Percentiles rank a stretch among this genome's conserved stretches.
These are phyloP conservation scores for Lobophora halterata DNA, from an alignment of 2,888 invertebrate genomes.

Conservation along the genomic window DNA sequence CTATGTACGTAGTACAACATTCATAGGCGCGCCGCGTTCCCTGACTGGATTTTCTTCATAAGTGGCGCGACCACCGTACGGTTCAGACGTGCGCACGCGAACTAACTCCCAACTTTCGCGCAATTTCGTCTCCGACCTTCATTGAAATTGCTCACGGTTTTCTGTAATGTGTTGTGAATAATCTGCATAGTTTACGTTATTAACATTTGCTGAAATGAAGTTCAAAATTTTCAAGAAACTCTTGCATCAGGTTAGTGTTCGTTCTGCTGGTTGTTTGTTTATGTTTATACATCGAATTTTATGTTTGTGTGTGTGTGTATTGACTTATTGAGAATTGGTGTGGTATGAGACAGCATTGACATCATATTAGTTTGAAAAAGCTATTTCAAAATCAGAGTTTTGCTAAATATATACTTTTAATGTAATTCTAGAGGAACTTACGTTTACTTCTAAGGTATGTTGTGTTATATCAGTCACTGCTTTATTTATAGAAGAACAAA, in stretches of 20 bases:
- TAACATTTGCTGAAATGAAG: conserved; percentile 49
- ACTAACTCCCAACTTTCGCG: conserved; percentile 26
- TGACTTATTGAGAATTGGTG: no score
- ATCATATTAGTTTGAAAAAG: background rate
- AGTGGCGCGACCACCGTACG: conserved; percentile 27
- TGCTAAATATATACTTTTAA: no score
- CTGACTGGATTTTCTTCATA: conserved; percentile 28
- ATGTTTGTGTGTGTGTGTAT: background rate
- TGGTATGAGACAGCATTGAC: background rate
- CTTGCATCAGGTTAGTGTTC: conserved; percentile 56
- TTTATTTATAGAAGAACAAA: conserved; percentile 4
- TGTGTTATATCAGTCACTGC: background rate
- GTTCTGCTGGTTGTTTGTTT: conserved; percentile 32
- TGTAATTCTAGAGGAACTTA: conserved; percentile 22
- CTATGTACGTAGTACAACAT: conserved; percentile 1
- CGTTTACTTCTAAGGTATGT: conserved; percentile 8
- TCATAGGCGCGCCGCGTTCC: background rate
- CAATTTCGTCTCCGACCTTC: conserved; percentile 45
- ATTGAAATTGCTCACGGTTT: conserved; percentile 39
- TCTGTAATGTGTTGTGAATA: conserved; percentile 45
- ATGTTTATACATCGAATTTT: conserved; percentile 3
- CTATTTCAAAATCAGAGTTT: no score
- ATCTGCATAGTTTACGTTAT: conserved; percentile 12
- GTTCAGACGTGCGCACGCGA: conserved; percentile 33
- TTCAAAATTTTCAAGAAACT: conserved; percentile 72